These are phyloP conservation scores for Belgica antarctica DNA, from an alignment of 2,888 invertebrate genomes.

Conservation along the genomic window DNA sequence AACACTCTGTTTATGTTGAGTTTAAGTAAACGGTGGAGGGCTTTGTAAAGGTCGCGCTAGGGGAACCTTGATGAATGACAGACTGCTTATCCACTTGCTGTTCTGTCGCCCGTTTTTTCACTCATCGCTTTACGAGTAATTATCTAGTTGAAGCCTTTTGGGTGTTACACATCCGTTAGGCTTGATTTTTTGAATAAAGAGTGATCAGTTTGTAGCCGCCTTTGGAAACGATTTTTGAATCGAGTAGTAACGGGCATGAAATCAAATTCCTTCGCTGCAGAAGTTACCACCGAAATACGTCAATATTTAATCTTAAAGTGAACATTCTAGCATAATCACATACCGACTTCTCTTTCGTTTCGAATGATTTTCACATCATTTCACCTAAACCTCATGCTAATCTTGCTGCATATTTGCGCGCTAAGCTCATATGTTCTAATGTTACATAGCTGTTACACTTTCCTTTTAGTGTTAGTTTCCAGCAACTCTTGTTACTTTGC, in stretches of 20 bases:
- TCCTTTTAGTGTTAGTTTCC: constrained; percentile 15
- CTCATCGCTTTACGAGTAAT: background rate
- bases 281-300: no score
- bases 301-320: no score
- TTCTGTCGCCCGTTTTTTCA: background rate
- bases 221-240: no score
- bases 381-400: background rate
- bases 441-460: constrained; percentile 27
- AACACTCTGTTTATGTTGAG: background rate
- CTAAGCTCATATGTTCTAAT: constrained; percentile 17
- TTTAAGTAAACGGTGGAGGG: background rate
- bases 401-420: background rate
- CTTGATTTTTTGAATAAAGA: no score
- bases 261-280: no score
- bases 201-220: no score
- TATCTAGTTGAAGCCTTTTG: constrained; percentile 22
- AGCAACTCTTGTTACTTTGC: constrained; percentile 25
- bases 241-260: no score
- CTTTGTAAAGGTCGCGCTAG: background rate
- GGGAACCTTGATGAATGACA: constrained; percentile 8
- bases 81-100: background rate
- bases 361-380: constrained; percentile 17
- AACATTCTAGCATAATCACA: no score
- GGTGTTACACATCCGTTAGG: no score
- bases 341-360: background rate